phyloP scores from a whole-genome alignment of 2,797 vertebrate species.

The Rallus crepitans region DNA sequence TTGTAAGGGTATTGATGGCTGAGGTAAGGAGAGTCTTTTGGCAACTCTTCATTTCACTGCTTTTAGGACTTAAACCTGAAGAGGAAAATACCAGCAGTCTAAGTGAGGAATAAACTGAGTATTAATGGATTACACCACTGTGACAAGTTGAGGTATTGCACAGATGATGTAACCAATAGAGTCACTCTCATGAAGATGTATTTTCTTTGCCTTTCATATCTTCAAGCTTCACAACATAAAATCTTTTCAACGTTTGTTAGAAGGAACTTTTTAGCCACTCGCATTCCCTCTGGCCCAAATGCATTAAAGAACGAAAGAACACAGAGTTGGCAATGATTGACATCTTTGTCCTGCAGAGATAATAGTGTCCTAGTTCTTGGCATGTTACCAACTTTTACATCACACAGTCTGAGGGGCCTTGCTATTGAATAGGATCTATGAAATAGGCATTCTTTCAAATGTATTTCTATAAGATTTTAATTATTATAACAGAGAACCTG shows the following conservation, averaged over 20 bases:
- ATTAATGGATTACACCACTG: background rate
- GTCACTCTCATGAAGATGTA: constrained; percentile 8
- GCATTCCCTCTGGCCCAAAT: constrained; percentile 9
- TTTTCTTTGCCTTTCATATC: background rate
- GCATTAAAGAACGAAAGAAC: constrained; percentile 38
- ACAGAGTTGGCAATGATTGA: background rate
- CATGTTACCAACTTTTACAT: background rate
- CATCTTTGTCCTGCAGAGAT: background rate
- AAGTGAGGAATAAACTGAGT: background rate
- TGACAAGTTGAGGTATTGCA: background rate
- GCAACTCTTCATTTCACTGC: background rate
- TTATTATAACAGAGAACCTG: no score
- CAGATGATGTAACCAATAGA: constrained; percentile 19
- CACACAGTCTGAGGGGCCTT: background rate
- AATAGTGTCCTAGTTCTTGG: background rate
- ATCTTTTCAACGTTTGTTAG: constrained; percentile 20
- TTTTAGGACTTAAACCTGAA: background rate
- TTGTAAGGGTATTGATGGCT: background rate
- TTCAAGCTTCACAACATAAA: background rate
- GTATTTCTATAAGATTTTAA: background rate
- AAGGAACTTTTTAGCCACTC: constrained; percentile 7
- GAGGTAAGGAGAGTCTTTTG: background rate
- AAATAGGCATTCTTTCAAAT: background rate
- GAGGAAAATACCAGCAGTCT: background rate
- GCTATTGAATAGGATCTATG: background rate